A percentile compares a stretch with the other conserved stretches of the same genome.
Evolutionary conservation across 2,113 vertebrate species (phyloP).

Genomic region (Tragelaphus strepsiceros): DNA sequence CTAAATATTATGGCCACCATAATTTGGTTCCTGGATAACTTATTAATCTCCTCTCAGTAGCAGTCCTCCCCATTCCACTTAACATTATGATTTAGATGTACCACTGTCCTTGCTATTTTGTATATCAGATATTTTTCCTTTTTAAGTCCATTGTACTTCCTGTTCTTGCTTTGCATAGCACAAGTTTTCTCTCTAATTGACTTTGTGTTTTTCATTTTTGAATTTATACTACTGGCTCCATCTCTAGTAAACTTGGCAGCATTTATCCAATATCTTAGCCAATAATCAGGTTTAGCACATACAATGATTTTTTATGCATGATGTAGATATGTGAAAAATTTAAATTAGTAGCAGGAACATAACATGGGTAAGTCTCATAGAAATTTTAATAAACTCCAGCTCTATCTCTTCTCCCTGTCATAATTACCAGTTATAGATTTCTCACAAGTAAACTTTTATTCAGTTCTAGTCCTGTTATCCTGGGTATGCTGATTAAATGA

Average conservation of each 20-base stretch:
- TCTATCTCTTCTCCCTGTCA: not conserved
- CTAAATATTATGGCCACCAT: not conserved
- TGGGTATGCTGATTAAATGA: not conserved
- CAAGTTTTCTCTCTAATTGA: not conserved
- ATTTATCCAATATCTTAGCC: not conserved
- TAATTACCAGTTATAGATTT: not conserved
- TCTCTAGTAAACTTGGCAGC: not conserved
- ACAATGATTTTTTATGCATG: not conserved
- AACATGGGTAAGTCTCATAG: not conserved
- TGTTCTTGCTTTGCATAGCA: not conserved
- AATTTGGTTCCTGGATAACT: not conserved
- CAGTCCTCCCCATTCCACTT: not conserved
- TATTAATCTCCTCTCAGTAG: not conserved
- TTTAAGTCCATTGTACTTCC: fast-evolving
- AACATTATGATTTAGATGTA: not conserved
- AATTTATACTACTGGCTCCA: not conserved
- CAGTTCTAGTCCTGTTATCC: not conserved
- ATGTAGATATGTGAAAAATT: not conserved
- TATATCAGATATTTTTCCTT: not conserved
- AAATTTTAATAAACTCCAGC: not conserved
- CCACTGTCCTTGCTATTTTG: not conserved
- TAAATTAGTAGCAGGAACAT: not conserved
- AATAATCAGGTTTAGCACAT: not conserved
- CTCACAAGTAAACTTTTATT: not conserved
- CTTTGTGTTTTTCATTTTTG: not conserved